Base-by-base conservation (phyloP, 2,888 invertebrate genomes). In the Antheraea assamensis region DNA sequence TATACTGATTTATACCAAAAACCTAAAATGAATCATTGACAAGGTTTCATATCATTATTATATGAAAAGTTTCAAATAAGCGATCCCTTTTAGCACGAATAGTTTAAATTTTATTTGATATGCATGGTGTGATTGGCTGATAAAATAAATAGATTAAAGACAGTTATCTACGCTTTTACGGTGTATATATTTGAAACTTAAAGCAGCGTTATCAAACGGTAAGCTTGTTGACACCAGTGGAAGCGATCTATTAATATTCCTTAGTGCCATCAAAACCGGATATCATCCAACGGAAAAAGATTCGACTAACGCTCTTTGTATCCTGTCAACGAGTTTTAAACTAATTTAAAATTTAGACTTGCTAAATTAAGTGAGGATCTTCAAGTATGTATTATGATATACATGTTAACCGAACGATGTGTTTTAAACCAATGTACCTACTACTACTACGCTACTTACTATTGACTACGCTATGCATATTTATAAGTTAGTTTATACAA, bases 211-310 rank as follows among this genome's bases (percentile, higher is more conserved):
- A 55, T 47, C 49, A 73, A 73, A 73, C 35, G 31, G 52, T 68
- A 52, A 68, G 73, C 73, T 76, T 81, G 78, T 79, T 77, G 75
- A 76, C 76, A 79, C 75, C 77, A 76, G 78, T 78, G 77, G 72
- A 75, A 78, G 78, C 71, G 76, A 77, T 80, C 80, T 83, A 90
- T 90, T 90, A 88, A 87, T 88, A 91, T 91, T 90, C 90, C 68
- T 68, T 35, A 66, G 68, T n/a, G n/a, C 31, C 35, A 68, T 68
- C 35, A 35, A 35, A 68, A 35, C 68, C 68, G 68, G 68, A 68
- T 86, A 74, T 80, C 68, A 35, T 68, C 35, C 68, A 35, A 68
- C 68, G 68, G 68, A 68, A 81, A 81, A 71, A 71, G 71, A 58
- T 71, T 71, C 31, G 78, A 78, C 78, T 80, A 81, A 82, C 81